phyloP scores from a whole-genome alignment of 1,140 invertebrate species.

The Anoplolepis gracilipes region DNA sequence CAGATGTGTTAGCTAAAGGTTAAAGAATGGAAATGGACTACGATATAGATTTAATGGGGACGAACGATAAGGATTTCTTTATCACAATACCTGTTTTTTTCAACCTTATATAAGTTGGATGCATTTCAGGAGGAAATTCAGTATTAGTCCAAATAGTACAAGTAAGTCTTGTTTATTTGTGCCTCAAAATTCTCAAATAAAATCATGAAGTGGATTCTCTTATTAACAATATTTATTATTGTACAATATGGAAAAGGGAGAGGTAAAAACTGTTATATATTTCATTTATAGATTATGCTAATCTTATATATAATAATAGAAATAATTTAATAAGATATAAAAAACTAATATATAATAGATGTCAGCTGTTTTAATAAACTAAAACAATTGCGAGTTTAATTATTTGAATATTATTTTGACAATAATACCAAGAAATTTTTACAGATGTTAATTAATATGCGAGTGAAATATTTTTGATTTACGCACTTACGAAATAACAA shows the following conservation, averaged over 20 bases:
- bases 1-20: too few relatives aligned
- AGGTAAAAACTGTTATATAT: not conserved
- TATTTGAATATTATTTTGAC: not conserved
- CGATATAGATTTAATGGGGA: not conserved
- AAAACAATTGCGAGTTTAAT: not conserved
- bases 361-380: not conserved
- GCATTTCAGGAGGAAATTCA: not conserved
- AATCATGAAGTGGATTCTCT: not conserved
- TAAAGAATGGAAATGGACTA: not conserved
- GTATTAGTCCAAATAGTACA: too few relatives aligned
- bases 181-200: not conserved
- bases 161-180: too few relatives aligned
- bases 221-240: not conserved
- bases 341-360: not conserved
- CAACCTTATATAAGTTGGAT: not conserved
- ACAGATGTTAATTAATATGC: not conserved
- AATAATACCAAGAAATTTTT: not conserved
- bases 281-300: not conserved
- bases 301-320: not conserved
- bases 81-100: not conserved
- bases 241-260: not conserved
- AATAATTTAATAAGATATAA: not conserved
- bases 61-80: not conserved
- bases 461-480: not conserved
- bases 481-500: not conserved